phyloP scores from a whole-genome alignment of 2,797 vertebrate species.

The Schizopygopsis pylzovi region DNA sequence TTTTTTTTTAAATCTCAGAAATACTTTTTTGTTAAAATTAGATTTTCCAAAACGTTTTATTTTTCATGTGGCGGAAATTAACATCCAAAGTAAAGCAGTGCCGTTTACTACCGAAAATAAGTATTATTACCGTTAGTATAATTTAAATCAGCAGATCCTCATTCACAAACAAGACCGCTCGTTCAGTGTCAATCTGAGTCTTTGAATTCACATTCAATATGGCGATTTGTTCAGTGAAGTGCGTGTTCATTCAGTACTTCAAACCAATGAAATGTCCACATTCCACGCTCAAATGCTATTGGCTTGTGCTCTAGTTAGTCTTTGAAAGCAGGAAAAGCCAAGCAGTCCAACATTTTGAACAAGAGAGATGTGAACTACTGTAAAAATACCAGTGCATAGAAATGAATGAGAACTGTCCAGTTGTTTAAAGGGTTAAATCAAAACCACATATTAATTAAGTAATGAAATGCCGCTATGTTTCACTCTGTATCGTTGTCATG shows the following conservation, averaged over 20 bases:
- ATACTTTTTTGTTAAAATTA: background rate
- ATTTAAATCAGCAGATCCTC: background rate
- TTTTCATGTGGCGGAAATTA: background rate
- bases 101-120: background rate
- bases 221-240: background rate
- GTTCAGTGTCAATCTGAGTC: background rate
- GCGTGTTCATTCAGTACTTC: background rate
- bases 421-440: background rate
- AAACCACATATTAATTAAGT: background rate
- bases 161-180: background rate
- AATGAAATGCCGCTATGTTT: background rate
- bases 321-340: background rate
- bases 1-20: background rate
- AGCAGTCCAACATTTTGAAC: background rate
- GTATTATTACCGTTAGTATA: background rate
- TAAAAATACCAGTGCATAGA: background rate
- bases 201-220: background rate
- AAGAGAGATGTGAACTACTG: background rate
- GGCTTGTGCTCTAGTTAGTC: background rate
- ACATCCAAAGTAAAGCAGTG: background rate
- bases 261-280: background rate
- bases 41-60: background rate
- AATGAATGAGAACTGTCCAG: background rate
- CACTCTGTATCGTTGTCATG: slow-evolving; percentile 23
- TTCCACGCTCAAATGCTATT: background rate